Evolutionary conservation across 2,113 vertebrate genomes (phyloP).

Genomic region (Callospermophilus lateralis): DNA sequence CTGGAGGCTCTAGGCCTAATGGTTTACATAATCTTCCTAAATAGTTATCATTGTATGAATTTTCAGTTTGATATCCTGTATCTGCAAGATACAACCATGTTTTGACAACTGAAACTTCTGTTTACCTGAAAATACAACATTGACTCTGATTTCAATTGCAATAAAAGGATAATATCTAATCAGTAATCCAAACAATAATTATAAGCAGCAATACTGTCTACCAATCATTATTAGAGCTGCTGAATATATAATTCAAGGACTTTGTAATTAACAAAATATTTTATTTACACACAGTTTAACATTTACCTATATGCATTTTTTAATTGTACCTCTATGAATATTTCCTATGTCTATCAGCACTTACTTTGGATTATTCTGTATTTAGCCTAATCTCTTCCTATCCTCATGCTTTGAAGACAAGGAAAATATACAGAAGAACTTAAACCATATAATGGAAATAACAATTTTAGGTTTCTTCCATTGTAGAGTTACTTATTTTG

Average conservation of each 20-base stretch:
- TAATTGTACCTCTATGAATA: background rate
- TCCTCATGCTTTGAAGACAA: background rate
- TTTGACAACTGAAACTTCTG: background rate
- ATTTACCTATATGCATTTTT: background rate
- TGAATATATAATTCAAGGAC: background rate
- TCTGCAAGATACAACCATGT: background rate
- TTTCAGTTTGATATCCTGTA: background rate
- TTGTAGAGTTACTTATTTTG: background rate
- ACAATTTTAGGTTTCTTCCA: background rate
- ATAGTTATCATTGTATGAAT: background rate
- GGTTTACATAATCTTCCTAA: background rate
- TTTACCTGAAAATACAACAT: background rate
- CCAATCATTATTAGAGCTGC: background rate
- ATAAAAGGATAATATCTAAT: background rate
- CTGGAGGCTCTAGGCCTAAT: background rate
- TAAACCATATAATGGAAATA: background rate
- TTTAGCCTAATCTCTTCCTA: background rate
- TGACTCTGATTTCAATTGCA: background rate
- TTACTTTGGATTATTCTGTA: background rate
- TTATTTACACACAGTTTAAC: background rate
- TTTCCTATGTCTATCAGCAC: background rate
- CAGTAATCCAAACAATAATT: background rate
- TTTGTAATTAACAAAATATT: background rate
- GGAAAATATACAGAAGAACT: background rate
- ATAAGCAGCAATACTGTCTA: background rate